These are phyloP conservation scores for Phytoseiulus persimilis DNA, from an alignment of 2,888 invertebrate species.

Conservation along the genomic window DNA sequence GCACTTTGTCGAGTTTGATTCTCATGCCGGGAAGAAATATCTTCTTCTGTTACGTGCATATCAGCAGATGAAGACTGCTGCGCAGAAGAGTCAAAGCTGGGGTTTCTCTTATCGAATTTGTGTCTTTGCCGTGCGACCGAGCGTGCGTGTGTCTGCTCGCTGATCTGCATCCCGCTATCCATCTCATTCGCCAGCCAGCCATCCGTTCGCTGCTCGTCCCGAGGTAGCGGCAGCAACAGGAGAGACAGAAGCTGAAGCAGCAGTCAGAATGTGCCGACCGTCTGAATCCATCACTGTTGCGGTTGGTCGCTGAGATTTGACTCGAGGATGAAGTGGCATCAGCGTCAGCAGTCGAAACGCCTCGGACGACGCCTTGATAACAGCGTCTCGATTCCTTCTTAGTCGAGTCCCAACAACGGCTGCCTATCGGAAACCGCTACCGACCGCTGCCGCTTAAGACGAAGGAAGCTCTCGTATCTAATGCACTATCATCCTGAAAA, in stretches of 20 bases:
- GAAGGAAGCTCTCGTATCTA: background rate
- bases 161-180: constrained; percentile 5
- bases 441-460: background rate
- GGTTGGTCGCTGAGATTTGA: background rate
- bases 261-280: background rate
- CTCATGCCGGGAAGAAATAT: background rate
- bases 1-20: constrained; percentile 5
- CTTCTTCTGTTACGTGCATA: constrained; percentile 5
- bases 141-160: background rate
- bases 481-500: background rate
- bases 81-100: background rate
- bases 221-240: background rate
- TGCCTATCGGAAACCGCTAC: background rate
- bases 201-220: background rate
- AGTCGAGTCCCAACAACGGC: background rate
- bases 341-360: background rate
- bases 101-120: background rate
- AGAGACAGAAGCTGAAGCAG: background rate
- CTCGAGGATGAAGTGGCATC: background rate
- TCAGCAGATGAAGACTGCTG: background rate
- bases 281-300: constrained; percentile 5
- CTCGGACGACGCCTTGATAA: constrained; percentile 5
- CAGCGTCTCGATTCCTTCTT: background rate
- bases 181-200: background rate
- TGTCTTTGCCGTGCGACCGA: background rate